Evolutionary conservation across 2,888 invertebrate genomes (phyloP).

Genomic region (Hyalella azteca): DNA sequence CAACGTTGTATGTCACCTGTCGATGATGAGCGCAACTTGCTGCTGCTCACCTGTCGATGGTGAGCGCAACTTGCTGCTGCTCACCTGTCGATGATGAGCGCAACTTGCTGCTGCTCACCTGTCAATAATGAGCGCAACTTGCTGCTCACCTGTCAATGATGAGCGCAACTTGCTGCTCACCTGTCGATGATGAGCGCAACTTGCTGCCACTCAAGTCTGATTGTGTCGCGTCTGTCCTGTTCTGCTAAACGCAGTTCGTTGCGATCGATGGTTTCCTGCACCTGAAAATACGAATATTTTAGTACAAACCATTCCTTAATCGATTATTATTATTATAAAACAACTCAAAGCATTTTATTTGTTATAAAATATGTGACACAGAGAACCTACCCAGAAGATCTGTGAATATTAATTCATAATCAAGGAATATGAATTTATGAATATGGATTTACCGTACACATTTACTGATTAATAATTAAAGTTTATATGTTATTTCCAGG

Average conservation of each 20-base stretch:
- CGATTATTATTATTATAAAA: too few species aligned
- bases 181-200: constrained; percentile 67
- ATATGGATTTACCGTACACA: too few species aligned
- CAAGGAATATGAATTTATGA: too few species aligned
- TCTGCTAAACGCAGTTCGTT: constrained; percentile 67
- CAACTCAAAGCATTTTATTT: too few species aligned
- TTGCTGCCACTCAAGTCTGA: constrained; percentile 67
- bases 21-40: neutral
- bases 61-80: constrained; percentile 65
- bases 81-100: constrained; percentile 66
- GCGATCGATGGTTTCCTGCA: constrained; percentile 67
- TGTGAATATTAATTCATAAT: too few species aligned
- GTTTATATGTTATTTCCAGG: too few species aligned
- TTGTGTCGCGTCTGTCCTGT: constrained; percentile 66
- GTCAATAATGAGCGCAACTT: constrained; percentile 67
- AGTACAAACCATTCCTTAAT: too few species aligned
- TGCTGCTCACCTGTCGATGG: constrained; percentile 65
- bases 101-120: constrained; percentile 62
- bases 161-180: constrained; percentile 64
- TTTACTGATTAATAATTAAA: too few species aligned
- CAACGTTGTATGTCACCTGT: neutral
- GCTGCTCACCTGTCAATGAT: constrained; percentile 66
- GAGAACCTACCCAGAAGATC: too few species aligned
- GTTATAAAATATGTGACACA: too few species aligned
- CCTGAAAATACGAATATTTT: too few species aligned